These are phyloP conservation scores for Scaptomyza polygonia DNA, from an alignment of 2,888 invertebrate genomes.

Conservation along the genomic window DNA sequence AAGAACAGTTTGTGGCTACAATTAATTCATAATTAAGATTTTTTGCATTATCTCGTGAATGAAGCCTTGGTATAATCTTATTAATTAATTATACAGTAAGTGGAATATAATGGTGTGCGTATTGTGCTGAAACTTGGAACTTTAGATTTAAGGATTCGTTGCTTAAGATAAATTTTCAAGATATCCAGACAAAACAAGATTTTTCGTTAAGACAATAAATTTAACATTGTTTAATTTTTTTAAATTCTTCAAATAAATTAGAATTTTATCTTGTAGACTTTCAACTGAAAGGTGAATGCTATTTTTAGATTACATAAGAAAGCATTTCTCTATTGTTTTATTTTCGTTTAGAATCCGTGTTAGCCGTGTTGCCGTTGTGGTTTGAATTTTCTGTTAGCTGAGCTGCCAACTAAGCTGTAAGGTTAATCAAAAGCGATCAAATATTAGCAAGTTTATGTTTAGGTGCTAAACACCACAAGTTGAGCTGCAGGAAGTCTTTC, in stretches of 20 bases:
- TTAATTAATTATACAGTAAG: constrained; percentile 58
- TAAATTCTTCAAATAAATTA: too few relatives aligned
- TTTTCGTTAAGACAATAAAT: too few relatives aligned
- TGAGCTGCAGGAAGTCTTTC: constrained; percentile 15
- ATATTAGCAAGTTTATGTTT: constrained; percentile 14
- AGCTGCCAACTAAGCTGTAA: background rate
- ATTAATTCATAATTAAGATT: constrained; percentile 17
- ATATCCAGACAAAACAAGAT: too few relatives aligned
- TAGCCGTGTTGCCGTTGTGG: constrained; percentile 17
- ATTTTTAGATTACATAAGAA: too few relatives aligned
- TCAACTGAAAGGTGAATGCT: too few relatives aligned
- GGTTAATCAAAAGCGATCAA: constrained; percentile 6
- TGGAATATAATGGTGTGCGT: background rate
- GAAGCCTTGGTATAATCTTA: constrained; percentile 9
- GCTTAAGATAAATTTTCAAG: too few relatives aligned
- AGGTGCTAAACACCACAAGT: constrained; percentile 25
- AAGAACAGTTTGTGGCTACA: background rate
- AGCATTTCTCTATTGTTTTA: constrained; percentile 2
- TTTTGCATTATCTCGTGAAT: constrained; percentile 10
- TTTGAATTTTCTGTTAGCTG: constrained; percentile 45
- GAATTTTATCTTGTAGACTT: too few relatives aligned
- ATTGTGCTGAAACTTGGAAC: constrained; percentile 17
- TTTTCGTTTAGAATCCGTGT: constrained; percentile 13
- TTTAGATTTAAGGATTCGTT: too few relatives aligned
- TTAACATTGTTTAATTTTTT: too few relatives aligned